Conservation (phyloP, 2,888 invertebrate genomes). For the Eupithecia vulgata region DNA sequence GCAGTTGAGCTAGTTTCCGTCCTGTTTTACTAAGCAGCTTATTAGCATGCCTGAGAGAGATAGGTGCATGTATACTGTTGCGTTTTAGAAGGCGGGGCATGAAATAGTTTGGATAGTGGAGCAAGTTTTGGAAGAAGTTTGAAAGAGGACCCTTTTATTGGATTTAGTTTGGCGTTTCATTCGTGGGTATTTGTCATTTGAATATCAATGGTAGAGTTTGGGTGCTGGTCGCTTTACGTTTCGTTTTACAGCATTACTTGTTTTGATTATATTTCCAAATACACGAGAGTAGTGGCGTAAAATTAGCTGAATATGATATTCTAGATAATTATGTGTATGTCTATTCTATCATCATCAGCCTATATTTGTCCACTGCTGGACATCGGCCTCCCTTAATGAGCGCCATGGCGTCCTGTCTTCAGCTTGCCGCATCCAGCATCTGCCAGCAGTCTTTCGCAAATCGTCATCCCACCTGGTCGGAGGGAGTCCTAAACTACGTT, state of each 20-base stretch:
- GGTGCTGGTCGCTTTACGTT: background rate
- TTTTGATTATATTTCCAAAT: background rate
- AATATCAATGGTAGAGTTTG: slow-evolving; percentile 53
- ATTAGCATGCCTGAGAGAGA: slow-evolving; percentile 57
- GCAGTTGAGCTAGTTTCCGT: slow-evolving; percentile 62
- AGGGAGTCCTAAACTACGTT: no score
- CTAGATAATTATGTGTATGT: no score
- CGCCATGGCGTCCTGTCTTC: no score
- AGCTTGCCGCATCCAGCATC: no score
- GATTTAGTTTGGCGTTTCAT: slow-evolving; percentile 68
- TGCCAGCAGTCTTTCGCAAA: no score
- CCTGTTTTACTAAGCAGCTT: slow-evolving; percentile 58
- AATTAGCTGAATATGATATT: no score
- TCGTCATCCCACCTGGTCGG: no score
- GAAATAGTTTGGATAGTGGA: slow-evolving; percentile 76
- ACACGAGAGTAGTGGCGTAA: no score
- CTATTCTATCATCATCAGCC: no score
- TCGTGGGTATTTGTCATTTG: slow-evolving; percentile 59
- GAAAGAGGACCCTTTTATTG: slow-evolving; percentile 79
- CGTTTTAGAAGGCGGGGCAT: slow-evolving; percentile 63
- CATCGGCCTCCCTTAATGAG: no score
- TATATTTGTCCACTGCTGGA: no score
- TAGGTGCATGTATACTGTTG: slow-evolving; percentile 48
- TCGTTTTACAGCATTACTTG: slow-evolving; percentile 4
- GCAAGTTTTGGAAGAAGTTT: slow-evolving; percentile 80